Evolutionary conservation across 92 coral and sea anemone species (phyloP).

Genomic region (Paragorgia papillata): DNA sequence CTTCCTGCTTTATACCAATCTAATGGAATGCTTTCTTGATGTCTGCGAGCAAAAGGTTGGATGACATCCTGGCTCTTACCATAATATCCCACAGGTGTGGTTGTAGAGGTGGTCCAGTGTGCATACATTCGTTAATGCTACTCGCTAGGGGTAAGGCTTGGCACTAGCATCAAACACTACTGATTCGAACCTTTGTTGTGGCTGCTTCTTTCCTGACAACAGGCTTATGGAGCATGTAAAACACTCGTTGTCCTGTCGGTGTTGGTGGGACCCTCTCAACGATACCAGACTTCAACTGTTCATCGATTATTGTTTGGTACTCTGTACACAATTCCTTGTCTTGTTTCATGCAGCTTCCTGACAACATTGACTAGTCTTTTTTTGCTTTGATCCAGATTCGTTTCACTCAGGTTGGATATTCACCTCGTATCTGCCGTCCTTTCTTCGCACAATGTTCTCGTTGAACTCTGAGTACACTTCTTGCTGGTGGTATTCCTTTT

Average conservation of each 20-base stretch:
- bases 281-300: constrained; percentile 52
- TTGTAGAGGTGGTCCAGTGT: constrained; percentile 59
- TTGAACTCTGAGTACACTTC: constrained; percentile 47
- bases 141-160: constrained; percentile 55
- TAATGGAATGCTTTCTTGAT: constrained; percentile 58
- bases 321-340: constrained; percentile 40
- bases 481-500: constrained; percentile 45
- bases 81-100: constrained; percentile 66
- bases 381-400: constrained; percentile 6
- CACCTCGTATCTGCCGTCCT: constrained; percentile 49
- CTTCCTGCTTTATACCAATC: constrained; percentile 51
- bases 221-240: constrained; percentile 64
- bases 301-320: constrained; percentile 39
- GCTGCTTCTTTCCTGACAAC: constrained; percentile 57
- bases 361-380: constrained; percentile 30
- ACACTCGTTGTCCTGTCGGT: constrained; percentile 51
- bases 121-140: constrained; percentile 64
- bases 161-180: constrained; percentile 68
- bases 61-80: constrained; percentile 63
- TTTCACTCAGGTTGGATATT: not conserved
- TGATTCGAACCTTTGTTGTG: constrained; percentile 65
- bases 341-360: constrained; percentile 40
- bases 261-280: constrained; percentile 43
- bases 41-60: constrained; percentile 51
- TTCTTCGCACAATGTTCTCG: constrained; percentile 14